These are phyloP conservation scores for Garrulus glandarius DNA, from an alignment of 2,797 vertebrate genomes.

Conservation along the genomic window DNA sequence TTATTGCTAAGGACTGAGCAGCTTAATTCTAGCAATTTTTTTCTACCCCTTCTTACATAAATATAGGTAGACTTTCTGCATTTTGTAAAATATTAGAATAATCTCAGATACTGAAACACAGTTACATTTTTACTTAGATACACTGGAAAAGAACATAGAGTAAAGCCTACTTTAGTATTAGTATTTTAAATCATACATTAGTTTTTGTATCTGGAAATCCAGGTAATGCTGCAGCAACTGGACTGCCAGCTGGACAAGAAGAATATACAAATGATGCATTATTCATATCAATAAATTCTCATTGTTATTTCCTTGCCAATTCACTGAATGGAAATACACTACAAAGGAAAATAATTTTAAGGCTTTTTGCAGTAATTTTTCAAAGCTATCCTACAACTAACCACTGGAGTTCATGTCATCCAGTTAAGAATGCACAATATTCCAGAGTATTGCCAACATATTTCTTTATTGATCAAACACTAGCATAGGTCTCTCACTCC, in stretches of 20 bases:
- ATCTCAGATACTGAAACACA: neutral
- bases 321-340: constrained; percentile 47
- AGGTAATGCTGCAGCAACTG: constrained; percentile 15
- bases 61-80: neutral
- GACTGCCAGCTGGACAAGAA: constrained; percentile 17
- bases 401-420: constrained; percentile 16
- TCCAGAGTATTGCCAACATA: constrained; percentile 34
- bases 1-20: neutral
- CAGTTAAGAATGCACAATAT: constrained; percentile 27
- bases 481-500: constrained; percentile 15
- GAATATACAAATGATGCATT: neutral
- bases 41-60: neutral
- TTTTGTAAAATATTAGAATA: neutral
- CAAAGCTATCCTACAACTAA: constrained; percentile 6
- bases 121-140: neutral
- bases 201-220: neutral
- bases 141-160: neutral
- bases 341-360: constrained; percentile 40
- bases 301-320: constrained; percentile 52
- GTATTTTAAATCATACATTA: neutral
- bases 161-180: neutral
- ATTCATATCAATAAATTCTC: constrained; percentile 35
- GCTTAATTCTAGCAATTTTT: neutral
- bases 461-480: constrained; percentile 47
- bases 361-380: constrained; percentile 44